Evolutionary conservation across 1,140 invertebrate species (phyloP).

Genomic region (Drusus annulatus): DNA sequence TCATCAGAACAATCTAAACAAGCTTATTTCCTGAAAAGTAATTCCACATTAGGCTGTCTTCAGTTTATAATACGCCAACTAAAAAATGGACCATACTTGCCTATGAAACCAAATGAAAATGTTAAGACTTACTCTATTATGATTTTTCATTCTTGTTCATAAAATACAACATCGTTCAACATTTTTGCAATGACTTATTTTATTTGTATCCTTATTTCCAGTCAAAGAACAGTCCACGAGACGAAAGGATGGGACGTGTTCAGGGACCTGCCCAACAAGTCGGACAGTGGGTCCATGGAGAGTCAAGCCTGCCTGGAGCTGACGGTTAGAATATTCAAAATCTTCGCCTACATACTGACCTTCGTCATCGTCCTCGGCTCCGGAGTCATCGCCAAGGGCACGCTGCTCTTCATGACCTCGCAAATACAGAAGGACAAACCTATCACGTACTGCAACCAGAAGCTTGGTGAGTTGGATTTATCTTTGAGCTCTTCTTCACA

Average conservation of each 20-base stretch:
- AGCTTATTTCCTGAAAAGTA: no score
- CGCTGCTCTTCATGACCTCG: constrained; percentile 92
- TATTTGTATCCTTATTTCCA: constrained; percentile 64
- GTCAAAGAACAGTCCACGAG: constrained; percentile 87
- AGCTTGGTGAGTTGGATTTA: constrained; percentile 77
- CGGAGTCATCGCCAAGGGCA: constrained; percentile 89
- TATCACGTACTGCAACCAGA: constrained; percentile 86
- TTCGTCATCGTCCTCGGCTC: constrained; percentile 87
- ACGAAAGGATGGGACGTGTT: constrained; percentile 98
- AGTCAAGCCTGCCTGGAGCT: constrained; percentile 89
- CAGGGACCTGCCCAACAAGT: constrained; percentile 88
- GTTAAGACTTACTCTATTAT: no score
- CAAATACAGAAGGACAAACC: constrained; percentile 83
- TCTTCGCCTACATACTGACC: constrained; percentile 87
- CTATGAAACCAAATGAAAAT: no score
- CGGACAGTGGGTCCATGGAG: constrained; percentile 90
- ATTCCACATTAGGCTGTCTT: no score
- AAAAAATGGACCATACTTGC: no score
- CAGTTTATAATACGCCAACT: no score
- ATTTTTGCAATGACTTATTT: background rate
- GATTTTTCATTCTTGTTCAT: no score
- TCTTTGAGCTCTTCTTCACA: background rate
- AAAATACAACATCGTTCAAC: no score
- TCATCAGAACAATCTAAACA: no score
- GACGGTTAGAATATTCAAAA: constrained; percentile 89